Evolutionary conservation across 2,888 invertebrate genomes (phyloP), one percentile per base, ranked within the genome.

Genomic region (Hypsopygia costalis): DNA sequence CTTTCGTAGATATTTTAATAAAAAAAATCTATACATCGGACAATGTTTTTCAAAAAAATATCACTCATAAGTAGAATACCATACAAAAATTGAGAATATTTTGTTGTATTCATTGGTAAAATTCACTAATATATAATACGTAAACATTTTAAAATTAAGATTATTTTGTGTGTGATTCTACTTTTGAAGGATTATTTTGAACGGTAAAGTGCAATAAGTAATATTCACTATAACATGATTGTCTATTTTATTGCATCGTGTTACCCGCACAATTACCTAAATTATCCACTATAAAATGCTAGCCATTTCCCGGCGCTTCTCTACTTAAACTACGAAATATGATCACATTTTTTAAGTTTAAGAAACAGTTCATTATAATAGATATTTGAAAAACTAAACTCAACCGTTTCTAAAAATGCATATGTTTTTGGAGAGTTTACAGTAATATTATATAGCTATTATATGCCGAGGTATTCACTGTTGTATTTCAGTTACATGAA

Each of bases 311-410:
- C n/a, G 58, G 55, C 58, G 46, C 52, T 54, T 46, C 32, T 42
- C 60, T 62, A 60, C 64, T 62, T 69, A 57, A 56, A 48, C 70
- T 71, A 74, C 47, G 47, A 58, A 55, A 51, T 58, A 62, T 58
- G 59, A 75, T 78, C 71, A 80, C 74, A 76, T 62, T 67, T 16
- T 64, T 71, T 70, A 73, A 68, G 67, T 72, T 57, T 60, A 69
- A 62, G 61, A 68, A 62, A 59, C 56, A 60, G 44, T 48, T 48
- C 47, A 48, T 35, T 45, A 44, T 44, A 16, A 16, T 44, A 40
- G 35, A 46, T 45, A 35, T 29, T 41, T 40, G 32, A 35, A 35
- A n/a, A 39, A 36, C 40, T 45, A 53, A 37, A 25, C 34, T 47
- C 44, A 44, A 47, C 34, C 20, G 43, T 47, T 46, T 42, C 49